Base-by-base conservation (phyloP, 35 echinoderm and acorn worm genomes). In the Strongylocentrotus purpuratus region DNA sequence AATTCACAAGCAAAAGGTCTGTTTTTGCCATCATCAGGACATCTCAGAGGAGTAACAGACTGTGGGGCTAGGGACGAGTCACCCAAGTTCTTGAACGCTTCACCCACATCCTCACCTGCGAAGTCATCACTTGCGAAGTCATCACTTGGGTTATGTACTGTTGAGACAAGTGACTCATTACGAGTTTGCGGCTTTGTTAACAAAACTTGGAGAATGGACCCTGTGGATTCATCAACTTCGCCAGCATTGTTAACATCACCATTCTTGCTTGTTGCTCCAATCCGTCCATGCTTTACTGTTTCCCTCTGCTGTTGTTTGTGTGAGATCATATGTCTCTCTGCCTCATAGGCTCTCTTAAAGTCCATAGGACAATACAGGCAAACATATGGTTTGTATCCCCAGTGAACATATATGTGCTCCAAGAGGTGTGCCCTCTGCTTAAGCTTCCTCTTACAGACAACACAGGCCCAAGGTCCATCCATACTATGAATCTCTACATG, bases 401-500 rank as follows among this genome's bases (percentile, higher is more conserved):
- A 93, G 31, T 93, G 91, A 58, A 46, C 46, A 55, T 93, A 93
- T 31, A 93, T 32, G 28, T 93, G 91, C 31, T 93, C 91, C 91
- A 93, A 28, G 31, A 93, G 91, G 25, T 93, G 91, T 46, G 91
- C 91, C 14, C 91, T 47, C 48, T 93, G 91, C 48, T 93, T 47
- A 9, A 93, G 48, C 31, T 33, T 48, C n/a, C 48, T 93, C 14
- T 93, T 47, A 28, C 91, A 93, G 9, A 50, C 48, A 17, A 93
- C 45, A 58, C 91, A 93, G 10, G 11, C 11, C 91, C 91, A 93
- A 31, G 91, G 91, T 93, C 91, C 91, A 93, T 93, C 91, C 91
- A 93, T 93, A n/a, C 91, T 93, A 33, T 93, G 91, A 58, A 93
- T 93, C 91, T 93, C 87, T 46, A 93, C 91, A 93, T 93, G 45